Conservation (phyloP, 2,113 vertebrate genomes). For the Chaetodon auriga region DNA sequence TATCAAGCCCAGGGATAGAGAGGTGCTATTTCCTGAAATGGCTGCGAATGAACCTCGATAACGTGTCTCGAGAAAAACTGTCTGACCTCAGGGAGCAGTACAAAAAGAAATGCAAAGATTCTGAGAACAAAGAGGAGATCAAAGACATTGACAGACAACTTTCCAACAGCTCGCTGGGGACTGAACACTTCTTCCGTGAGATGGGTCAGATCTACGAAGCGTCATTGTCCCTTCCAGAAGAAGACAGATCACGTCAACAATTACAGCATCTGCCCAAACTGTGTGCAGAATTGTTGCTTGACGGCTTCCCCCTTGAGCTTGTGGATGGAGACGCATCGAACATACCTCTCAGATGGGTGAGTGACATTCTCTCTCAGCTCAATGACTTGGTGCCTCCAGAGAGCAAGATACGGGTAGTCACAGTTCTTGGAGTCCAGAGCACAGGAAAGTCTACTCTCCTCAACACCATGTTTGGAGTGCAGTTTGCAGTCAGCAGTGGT, state of each 20-base stretch:
- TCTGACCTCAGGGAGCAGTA: slow-evolving; percentile 58
- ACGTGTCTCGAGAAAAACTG: slow-evolving; percentile 50
- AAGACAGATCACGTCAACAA: background rate
- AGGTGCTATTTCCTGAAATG: slow-evolving; percentile 79
- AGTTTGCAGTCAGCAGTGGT: slow-evolving; percentile 86
- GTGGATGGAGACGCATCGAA: slow-evolving; percentile 86
- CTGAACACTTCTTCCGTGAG: slow-evolving; percentile 87
- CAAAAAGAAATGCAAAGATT: slow-evolving; percentile 58
- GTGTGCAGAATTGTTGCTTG: slow-evolving; percentile 81
- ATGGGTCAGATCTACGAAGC: slow-evolving; percentile 89
- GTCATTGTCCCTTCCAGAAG: slow-evolving; percentile 60
- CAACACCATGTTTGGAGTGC: slow-evolving; percentile 90
- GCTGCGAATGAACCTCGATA: slow-evolving; percentile 79
- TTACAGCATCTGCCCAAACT: slow-evolving; percentile 69
- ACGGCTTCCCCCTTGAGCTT: slow-evolving; percentile 86
- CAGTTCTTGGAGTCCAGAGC: slow-evolving; percentile 86
- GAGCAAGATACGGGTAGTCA: slow-evolving; percentile 81
- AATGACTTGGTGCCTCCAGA: slow-evolving; percentile 65
- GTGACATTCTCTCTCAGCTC: slow-evolving; percentile 78
- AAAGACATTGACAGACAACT: slow-evolving; percentile 71
- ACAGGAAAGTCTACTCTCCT: slow-evolving; percentile 90
- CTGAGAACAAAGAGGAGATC: slow-evolving; percentile 69
- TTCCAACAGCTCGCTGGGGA: slow-evolving; percentile 82
- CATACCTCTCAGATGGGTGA: slow-evolving; percentile 86
- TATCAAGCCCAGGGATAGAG: slow-evolving; percentile 63